These are phyloP conservation scores for Mylabris sibirica DNA, from an alignment of 2,888 invertebrate species.

Conservation along the genomic window DNA sequence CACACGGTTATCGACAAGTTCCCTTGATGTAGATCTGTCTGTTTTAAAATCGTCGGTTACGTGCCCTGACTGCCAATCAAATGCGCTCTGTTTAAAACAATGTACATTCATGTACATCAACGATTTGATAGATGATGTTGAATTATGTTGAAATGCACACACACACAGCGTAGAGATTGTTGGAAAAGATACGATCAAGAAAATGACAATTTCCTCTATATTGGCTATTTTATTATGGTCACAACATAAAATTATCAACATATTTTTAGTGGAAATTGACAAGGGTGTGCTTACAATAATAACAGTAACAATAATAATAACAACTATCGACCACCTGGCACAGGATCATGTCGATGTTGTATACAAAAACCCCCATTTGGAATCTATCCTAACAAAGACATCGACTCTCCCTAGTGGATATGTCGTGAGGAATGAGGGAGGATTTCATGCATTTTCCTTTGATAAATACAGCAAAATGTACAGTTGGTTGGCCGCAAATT, in stretches of 20 bases:
- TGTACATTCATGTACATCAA: conserved; percentile 45
- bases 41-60: conserved; percentile 41
- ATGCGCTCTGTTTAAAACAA: conserved; percentile 32
- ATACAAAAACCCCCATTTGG: neutral
- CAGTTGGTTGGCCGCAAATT: conserved; percentile 39
- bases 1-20: conserved; percentile 7
- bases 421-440: conserved; percentile 22
- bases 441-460: conserved; percentile 37
- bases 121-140: conserved; percentile 48
- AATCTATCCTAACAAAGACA: conserved; percentile 10
- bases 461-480: conserved; percentile 21
- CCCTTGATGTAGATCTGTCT: conserved; percentile 41
- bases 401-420: neutral
- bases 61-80: conserved; percentile 52
- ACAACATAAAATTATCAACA: neutral
- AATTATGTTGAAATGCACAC: conserved; percentile 43
- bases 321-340: conserved; percentile 19
- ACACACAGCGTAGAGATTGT: conserved; percentile 28
- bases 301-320: neutral
- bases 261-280: neutral
- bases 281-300: conserved; percentile 3
- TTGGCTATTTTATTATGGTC: conserved; percentile 1
- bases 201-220: conserved; percentile 22
- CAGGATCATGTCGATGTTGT: neutral
- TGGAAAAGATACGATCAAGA: conserved; percentile 33